Percentiles rank a stretch among this genome's conserved stretches.
These are phyloP conservation scores for Paradisaea rubra DNA, from an alignment of 2,113 vertebrate species.

Conservation along the genomic window DNA sequence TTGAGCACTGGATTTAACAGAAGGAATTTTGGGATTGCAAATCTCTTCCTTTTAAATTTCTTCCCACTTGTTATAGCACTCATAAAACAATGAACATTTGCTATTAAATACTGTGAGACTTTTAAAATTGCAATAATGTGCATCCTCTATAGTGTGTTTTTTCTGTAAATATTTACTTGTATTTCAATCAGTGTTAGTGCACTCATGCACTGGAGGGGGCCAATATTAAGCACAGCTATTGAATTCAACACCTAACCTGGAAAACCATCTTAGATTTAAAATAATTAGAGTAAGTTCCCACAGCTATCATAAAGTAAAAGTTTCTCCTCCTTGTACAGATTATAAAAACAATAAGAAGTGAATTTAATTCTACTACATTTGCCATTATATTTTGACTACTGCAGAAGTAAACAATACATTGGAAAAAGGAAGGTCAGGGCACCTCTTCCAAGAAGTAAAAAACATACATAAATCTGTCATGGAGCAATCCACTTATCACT, in stretches of 20 bases:
- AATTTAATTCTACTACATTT: neutral
- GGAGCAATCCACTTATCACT: neutral
- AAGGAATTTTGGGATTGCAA: neutral
- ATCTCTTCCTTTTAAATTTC: neutral
- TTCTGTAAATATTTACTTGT: neutral
- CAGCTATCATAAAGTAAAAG: neutral
- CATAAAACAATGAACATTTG: neutral
- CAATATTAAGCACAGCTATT: neutral
- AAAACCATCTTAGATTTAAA: neutral
- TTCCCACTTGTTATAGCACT: neutral
- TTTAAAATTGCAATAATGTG: neutral
- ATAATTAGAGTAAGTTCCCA: neutral
- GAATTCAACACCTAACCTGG: neutral
- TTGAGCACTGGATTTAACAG: neutral
- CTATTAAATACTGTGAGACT: neutral
- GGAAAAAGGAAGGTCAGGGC: neutral
- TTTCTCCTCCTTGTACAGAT: neutral
- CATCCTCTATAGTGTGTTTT: neutral
- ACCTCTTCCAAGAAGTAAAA: neutral
- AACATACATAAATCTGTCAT: neutral
- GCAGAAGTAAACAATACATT: neutral
- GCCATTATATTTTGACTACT: neutral
- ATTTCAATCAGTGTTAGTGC: neutral
- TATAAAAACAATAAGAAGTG: neutral
- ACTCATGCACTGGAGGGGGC: neutral